phyloP scores from a whole-genome alignment of 2,113 vertebrate genomes.

The Serranochromis macrocephalus region DNA sequence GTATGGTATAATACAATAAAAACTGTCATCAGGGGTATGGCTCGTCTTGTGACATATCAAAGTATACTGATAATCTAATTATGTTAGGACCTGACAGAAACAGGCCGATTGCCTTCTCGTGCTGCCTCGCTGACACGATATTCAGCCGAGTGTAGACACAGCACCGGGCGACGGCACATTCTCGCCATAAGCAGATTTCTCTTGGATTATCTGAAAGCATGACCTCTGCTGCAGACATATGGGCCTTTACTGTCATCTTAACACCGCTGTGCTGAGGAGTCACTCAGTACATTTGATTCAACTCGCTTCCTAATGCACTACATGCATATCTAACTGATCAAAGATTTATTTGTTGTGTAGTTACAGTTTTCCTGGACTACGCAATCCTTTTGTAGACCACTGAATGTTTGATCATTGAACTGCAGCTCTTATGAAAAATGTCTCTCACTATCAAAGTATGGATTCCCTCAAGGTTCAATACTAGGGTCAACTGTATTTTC shows the following conservation, averaged over 20 bases:
- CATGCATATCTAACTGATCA: neutral
- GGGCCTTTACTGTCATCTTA: neutral
- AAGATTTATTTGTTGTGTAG: fast-evolving
- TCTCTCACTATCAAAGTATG: neutral
- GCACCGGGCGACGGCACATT: neutral
- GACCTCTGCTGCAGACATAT: neutral
- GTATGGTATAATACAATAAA: neutral
- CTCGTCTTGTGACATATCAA: neutral
- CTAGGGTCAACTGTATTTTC: fast-evolving
- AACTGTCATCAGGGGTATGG: neutral
- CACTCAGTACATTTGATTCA: neutral
- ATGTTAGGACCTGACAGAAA: neutral
- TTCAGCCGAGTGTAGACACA: neutral
- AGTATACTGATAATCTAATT: neutral
- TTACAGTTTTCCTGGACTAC: fast-evolving
- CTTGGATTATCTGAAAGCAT: neutral
- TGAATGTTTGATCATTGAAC: neutral
- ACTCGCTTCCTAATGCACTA: neutral
- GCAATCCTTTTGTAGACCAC: neutral
- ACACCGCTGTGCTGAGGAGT: neutral
- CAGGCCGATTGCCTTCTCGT: neutral
- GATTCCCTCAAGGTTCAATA: neutral
- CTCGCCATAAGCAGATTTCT: neutral
- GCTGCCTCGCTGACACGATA: neutral
- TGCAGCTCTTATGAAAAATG: neutral